Evolutionary conservation across 1,140 invertebrate species (phyloP), one percentile per base, ranked within the genome.

Genomic region (Danaus plexippus): DNA sequence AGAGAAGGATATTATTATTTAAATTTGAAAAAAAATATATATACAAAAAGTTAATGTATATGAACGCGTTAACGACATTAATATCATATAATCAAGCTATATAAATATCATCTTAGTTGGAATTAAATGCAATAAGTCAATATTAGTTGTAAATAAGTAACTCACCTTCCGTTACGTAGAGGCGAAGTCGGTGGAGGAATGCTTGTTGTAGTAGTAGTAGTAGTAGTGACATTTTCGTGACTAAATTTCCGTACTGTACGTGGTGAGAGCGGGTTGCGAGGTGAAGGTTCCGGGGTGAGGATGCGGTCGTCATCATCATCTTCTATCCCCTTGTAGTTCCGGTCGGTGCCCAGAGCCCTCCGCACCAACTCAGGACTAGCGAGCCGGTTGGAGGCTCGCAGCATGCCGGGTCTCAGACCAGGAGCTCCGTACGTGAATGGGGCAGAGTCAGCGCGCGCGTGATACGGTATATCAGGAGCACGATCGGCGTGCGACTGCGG

Each of bases 401-500:
- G 85, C 89, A 90, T 90, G 64, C 89, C 88, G 61, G 89, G 88
- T 43, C 78, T 76, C 45, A 89, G 84, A 54, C 89, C 85, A 42
- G 90, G 88, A 13, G 89, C 88, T 22, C 92, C 92, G 88, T 96
- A 96, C 11, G 92, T 93, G 83, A 96, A 96, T 12, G 94, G 94
- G 59, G 92, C 90, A 63, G 92, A 93, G 77, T 94, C 92, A 51
- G 92, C 90, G 49, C 94, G 87, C 55, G 94, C 93, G 90, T 95
- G 94, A 79, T 95, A 96, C 22, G 94, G 94, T 67, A 94, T 93
- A 69, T 92, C 84, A 15, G 77, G 64, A 54, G 69, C 71, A 49
- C 76, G 72, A 64, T 77, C 73, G 61, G 76, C 66, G 62, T 67
- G 63, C 67, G 80, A 83, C 67, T 85, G 77, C 66, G 67, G 69